Percentiles rank a stretch among this genome's conserved stretches.
These are phyloP conservation scores for Dryobotodes eremita DNA, from an alignment of 2,888 invertebrate genomes.

Conservation along the genomic window DNA sequence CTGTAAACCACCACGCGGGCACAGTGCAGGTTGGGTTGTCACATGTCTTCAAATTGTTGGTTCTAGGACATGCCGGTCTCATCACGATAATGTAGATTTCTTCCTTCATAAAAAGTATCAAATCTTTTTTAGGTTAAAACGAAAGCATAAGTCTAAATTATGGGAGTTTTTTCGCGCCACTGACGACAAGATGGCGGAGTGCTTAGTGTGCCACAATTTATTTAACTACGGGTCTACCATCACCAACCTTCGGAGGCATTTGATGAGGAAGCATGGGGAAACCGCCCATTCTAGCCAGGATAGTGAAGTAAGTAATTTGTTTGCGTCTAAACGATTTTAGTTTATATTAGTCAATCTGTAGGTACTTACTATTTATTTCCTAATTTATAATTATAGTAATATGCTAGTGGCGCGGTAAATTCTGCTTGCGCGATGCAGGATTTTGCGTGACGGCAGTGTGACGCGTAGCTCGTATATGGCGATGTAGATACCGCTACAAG, in stretches of 20 bases:
- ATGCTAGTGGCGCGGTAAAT: no score
- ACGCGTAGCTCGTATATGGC: no score
- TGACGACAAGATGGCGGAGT: constrained; percentile 64
- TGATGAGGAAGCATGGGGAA: constrained; percentile 22
- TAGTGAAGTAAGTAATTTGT: neutral
- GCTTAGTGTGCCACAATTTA: constrained; percentile 69
- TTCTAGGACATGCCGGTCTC: neutral
- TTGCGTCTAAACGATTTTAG: no score
- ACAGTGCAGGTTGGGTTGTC: no score
- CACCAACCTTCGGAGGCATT: constrained; percentile 49
- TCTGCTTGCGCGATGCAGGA: no score
- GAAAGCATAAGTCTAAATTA: neutral
- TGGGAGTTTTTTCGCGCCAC: constrained; percentile 72
- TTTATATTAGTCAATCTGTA: no score
- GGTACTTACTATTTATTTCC: no score
- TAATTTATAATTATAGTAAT: no score
- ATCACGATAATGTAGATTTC: neutral
- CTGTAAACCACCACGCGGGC: no score
- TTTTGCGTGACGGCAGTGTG: no score
- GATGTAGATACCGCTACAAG: no score
- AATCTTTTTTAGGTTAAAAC: neutral
- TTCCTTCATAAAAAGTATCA: neutral
- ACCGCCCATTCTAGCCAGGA: neutral
- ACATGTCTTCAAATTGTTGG: neutral
- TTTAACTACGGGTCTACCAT: constrained; percentile 12